Base-by-base conservation (phyloP, 2,888 invertebrate genomes). In the Erynnis tages region DNA sequence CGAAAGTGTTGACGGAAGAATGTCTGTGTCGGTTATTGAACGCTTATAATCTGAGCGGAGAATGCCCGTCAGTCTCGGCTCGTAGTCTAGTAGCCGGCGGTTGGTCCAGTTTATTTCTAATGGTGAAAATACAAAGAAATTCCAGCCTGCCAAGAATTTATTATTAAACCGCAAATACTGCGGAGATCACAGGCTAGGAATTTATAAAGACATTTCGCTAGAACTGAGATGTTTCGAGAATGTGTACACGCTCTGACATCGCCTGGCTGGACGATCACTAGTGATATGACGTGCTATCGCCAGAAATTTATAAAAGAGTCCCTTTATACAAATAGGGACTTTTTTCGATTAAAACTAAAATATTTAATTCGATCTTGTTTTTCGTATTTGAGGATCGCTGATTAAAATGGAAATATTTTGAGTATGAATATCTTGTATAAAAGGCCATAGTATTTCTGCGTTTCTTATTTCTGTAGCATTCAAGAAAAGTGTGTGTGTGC, bases 131-230 rank as follows among this genome's bases (percentile, higher is more conserved):
- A 43, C 49, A 49, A 49, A 49, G 49, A 49, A 49, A 49, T 49
- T 49, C 49, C 49, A 30, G n/a, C 49, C 49, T 41, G 49, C 49
- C 49, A 49, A 49, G 49, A 49, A 49, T 49, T 49, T 49, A 49
- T 49, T 49, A 49, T 49, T 49, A 49, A 49, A 49, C 41, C 27
- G 34, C 41, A 49, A 49, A 49, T 49, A 49, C 40, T 49, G 49
- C 29, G 49, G 49, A 43, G 49, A 49, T 32, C 34, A 49, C 27
- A 32, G 41, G 41, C 41, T 49, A 49, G 49, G 49, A 49, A 49
- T 49, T 49, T 49, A 49, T 49, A 49, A 49, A 49, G 49, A 49
- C 49, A 49, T 49, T 49, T 49, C 49, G 32, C 41, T 34, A 40
- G 37, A 40, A 49, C 34, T 49, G 41, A 49, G 49, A 49, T 49